These are phyloP conservation scores for Strigamia crassipes DNA, from an alignment of 2,888 invertebrate genomes.

Conservation along the genomic window DNA sequence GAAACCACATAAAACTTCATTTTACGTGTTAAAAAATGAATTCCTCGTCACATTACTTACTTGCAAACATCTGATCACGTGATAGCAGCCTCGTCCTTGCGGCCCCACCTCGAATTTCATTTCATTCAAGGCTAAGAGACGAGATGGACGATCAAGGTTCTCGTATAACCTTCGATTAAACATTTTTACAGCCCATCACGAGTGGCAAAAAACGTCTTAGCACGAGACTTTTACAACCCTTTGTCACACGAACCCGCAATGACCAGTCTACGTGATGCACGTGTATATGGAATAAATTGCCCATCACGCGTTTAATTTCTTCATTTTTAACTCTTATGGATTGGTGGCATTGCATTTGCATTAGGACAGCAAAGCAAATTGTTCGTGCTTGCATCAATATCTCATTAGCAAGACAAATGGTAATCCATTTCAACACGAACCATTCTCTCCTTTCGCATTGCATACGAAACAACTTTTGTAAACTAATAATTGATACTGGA, in stretches of 20 bases:
- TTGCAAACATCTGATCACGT: not conserved
- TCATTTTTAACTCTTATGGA: constrained; percentile 21
- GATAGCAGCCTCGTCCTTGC: not conserved
- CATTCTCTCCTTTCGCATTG: not conserved
- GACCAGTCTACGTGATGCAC: not conserved
- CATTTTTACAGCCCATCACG: constrained; percentile 1
- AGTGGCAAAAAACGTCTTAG: not conserved
- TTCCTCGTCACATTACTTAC: not conserved
- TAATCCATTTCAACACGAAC: constrained; percentile 13
- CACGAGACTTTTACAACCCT: constrained; percentile 2
- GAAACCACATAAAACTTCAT: no score
- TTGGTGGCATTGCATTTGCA: constrained; percentile 12
- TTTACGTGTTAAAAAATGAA: not conserved
- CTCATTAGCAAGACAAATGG: constrained; percentile 38
- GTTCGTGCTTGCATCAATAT: constrained; percentile 36
- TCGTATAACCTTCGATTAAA: not conserved
- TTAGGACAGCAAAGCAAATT: constrained; percentile 21
- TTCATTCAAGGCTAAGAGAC: constrained; percentile 21
- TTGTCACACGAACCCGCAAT: not conserved
- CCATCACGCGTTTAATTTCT: constrained; percentile 11
- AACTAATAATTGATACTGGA: constrained; percentile 35
- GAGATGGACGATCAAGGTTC: constrained; percentile 16
- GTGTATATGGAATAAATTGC: not conserved
- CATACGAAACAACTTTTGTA: constrained; percentile 6
- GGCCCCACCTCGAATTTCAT: constrained; percentile 21